phyloP scores from a whole-genome alignment of 2,113 vertebrate species.

The Rhizomys pruinosus region DNA sequence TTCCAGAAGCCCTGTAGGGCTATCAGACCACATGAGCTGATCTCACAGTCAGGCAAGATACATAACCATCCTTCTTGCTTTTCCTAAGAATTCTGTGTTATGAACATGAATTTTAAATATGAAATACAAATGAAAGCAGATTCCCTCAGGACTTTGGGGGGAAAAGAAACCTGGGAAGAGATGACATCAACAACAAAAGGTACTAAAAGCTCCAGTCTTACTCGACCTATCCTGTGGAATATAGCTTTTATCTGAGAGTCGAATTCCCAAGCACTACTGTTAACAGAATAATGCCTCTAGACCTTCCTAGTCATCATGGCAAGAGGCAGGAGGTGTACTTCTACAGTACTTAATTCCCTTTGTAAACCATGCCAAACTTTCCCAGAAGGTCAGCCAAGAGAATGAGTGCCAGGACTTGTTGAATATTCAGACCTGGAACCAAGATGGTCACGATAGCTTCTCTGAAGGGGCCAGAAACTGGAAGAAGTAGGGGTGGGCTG shows the following conservation, averaged over 20 bases:
- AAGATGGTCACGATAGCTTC: conserved; percentile 25
- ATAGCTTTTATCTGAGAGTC: neutral
- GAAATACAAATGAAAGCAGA: neutral
- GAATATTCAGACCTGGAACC: conserved; percentile 32
- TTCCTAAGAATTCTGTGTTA: neutral
- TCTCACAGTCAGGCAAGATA: neutral
- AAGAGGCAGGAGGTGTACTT: neutral
- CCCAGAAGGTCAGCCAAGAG: conserved; percentile 27
- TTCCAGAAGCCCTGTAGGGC: neutral
- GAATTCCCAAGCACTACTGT: neutral
- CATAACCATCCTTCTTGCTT: neutral
- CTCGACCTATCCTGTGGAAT: neutral
- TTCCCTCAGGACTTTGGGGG: neutral
- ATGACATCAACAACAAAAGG: neutral
- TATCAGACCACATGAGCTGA: neutral
- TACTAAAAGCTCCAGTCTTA: neutral
- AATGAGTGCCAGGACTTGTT: neutral
- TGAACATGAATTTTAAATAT: conserved; percentile 21
- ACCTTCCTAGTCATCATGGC: neutral
- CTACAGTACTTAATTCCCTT: neutral
- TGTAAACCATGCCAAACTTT: neutral
- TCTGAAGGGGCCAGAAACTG: neutral
- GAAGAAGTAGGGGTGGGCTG: neutral
- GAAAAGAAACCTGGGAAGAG: neutral
- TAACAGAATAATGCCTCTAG: neutral